phyloP scores from a whole-genome alignment of 2,797 vertebrate genomes.

The Crax fasciolata region DNA sequence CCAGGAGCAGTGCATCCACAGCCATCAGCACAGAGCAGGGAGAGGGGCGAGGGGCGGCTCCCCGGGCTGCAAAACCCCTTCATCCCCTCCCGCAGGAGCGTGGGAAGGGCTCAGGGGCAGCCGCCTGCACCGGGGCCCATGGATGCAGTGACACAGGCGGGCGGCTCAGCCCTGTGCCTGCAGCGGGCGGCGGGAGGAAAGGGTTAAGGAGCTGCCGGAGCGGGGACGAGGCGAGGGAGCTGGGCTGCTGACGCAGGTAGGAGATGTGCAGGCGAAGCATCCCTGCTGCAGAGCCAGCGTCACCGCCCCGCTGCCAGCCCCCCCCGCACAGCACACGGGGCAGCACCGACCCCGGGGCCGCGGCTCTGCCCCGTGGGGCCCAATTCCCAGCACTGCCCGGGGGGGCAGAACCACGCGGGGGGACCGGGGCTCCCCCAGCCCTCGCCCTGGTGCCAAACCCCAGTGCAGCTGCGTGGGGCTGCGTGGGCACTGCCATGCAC shows the following conservation, averaged over 20 bases:
- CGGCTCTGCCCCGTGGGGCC: rapidly evolving
- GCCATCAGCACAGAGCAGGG: no score
- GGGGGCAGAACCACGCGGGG: background rate
- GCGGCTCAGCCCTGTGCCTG: background rate
- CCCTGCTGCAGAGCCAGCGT: background rate
- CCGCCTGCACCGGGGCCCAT: background rate
- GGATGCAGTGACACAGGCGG: rapidly evolving
- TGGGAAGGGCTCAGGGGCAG: background rate
- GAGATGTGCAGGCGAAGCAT: slow-evolving; percentile 52
- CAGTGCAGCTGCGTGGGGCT: background rate
- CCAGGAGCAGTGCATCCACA: no score
- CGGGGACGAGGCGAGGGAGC: background rate
- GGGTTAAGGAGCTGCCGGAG: slow-evolving; percentile 62
- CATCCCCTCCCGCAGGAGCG: rapidly evolving
- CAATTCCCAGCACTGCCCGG: background rate
- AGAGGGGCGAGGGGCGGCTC: background rate
- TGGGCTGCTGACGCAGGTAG: slow-evolving; percentile 73
- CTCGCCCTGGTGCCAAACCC: background rate
- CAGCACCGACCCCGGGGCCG: background rate
- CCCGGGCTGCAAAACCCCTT: background rate
- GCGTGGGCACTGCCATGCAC: slow-evolving; percentile 33
- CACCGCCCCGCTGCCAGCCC: background rate
- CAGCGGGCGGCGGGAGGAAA: background rate
- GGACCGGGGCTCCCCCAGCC: background rate
- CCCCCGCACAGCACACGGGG: background rate